Percentiles rank a stretch among this genome's conserved stretches.
Evolutionary conservation across 2,888 invertebrate genomes (phyloP).

Genomic region (Apantesis nais): DNA sequence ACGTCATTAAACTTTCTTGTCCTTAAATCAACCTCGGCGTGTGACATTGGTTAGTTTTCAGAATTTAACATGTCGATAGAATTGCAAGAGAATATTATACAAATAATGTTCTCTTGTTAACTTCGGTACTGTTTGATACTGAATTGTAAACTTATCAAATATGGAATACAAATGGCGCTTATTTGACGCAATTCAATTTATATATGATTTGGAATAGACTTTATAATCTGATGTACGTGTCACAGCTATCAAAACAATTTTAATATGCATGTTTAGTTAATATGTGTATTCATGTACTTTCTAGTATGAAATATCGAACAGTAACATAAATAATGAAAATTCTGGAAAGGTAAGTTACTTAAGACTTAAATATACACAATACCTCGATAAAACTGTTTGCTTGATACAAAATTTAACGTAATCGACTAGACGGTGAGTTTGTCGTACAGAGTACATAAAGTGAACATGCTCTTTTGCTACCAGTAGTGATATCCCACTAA

Average conservation of each 20-base stretch:
- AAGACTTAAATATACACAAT: constrained; percentile 52
- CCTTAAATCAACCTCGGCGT: constrained; percentile 64
- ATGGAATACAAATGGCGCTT: constrained; percentile 17
- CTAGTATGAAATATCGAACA: constrained; percentile 28
- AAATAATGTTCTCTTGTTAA: constrained; percentile 42
- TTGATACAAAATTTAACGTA: constrained; percentile 78
- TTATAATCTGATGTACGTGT: constrained; percentile 20
- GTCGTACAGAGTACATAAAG: constrained; percentile 69
- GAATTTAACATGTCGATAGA: constrained; percentile 58
- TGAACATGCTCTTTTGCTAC: constrained; percentile 77
- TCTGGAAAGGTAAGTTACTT: constrained; percentile 42
- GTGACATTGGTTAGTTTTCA: constrained; percentile 74
- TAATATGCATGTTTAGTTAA: constrained; percentile 14
- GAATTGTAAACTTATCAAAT: constrained; percentile 34
- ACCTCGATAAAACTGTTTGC: constrained; percentile 70
- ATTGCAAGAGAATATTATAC: constrained; percentile 28
- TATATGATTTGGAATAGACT: constrained; percentile 11
- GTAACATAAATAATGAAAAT: constrained; percentile 43
- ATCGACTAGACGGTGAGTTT: constrained; percentile 72
- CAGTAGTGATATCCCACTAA: constrained; percentile 82
- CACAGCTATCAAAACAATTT: constrained; percentile 12
- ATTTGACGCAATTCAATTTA: constrained; percentile 11
- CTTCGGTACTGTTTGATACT: constrained; percentile 29
- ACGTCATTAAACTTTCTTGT: constrained; percentile 82
- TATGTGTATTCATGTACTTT: constrained; percentile 19